These are phyloP conservation scores for Fragum fragum DNA, from an alignment of 2,888 invertebrate genomes.

Conservation along the genomic window DNA sequence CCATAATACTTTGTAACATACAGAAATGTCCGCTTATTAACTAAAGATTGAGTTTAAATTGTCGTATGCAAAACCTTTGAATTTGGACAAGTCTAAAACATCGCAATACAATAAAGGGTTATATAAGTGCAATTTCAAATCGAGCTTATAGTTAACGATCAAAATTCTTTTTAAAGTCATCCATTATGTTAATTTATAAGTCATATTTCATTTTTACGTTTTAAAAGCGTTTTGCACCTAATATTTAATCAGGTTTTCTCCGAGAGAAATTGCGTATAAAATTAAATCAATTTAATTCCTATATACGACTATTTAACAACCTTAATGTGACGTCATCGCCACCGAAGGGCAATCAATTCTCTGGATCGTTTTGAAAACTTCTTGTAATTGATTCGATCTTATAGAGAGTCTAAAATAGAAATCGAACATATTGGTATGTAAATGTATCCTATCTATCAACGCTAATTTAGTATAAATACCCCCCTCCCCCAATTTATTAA, in stretches of 20 bases:
- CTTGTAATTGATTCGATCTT: no score
- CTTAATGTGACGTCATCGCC: neutral
- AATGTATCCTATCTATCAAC: no score
- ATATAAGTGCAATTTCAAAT: neutral
- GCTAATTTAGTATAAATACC: no score
- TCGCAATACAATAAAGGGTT: no score
- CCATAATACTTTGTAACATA: no score
- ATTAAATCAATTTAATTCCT: neutral
- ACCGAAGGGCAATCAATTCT: neutral
- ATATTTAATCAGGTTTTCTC: neutral
- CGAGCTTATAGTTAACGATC: neutral
- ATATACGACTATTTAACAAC: neutral
- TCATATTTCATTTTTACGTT: neutral
- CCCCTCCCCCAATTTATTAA: no score
- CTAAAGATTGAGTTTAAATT: no score
- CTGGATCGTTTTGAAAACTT: neutral
- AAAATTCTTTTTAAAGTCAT: neutral
- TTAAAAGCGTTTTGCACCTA: constrained; percentile 18
- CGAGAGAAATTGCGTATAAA: neutral
- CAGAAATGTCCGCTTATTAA: no score
- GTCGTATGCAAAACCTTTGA: no score
- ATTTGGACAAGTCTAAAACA: no score
- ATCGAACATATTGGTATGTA: no score
- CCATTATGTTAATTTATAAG: neutral
- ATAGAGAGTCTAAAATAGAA: no score